Evolutionary conservation across 2,113 vertebrate species (phyloP), one percentile per base, ranked within the genome.

Genomic region (Malurus elegans): DNA sequence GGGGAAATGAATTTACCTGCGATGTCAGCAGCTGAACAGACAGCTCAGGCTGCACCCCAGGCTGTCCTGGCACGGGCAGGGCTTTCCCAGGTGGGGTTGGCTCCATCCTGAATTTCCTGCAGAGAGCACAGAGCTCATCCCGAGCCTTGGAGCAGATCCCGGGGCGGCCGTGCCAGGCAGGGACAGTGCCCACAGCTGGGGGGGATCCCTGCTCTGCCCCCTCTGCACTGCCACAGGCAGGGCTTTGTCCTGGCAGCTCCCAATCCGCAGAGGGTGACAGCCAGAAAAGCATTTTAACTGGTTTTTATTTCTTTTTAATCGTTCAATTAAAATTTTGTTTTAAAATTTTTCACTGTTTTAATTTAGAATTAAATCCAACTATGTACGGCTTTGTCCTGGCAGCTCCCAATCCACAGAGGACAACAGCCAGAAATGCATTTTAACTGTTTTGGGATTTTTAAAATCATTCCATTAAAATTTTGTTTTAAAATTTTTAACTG

Each of bases 151-250:
- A 3, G 21, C 16, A 4, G 14, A 8, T 1, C 62, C 90, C 2
- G 62, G 10, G 65, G 74, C 53, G 58, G 79, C 93, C 36, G 93
- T 81, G 75, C 93, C 88, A 89, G 95, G 88, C 91, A 75, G 90
- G 75, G 92, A 12, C 79, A 20, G 86, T 19, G 65, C 90, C 86
- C 29, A 2, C 89, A 67, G 57, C 54, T 56, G 71, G 10, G 70
- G 70, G 9, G 11, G 3, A 62, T 32, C 67, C 38, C 47, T 53
- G 19, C 79, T 26, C 57, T 9, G 73, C 24, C 34, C 57, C 48
- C 53, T 38, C 65, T 3, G 3, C 26, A 4, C 10, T 8, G 40
- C 56, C 70, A 54, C 60, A 78, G 76, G 8, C 26, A 6, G 38
- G 18, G 62, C 92, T 95, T 91, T 94, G 87, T 86, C 51, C 79